phyloP scores from a whole-genome alignment of 1,140 invertebrate species.

The Sycobia sp. region DNA sequence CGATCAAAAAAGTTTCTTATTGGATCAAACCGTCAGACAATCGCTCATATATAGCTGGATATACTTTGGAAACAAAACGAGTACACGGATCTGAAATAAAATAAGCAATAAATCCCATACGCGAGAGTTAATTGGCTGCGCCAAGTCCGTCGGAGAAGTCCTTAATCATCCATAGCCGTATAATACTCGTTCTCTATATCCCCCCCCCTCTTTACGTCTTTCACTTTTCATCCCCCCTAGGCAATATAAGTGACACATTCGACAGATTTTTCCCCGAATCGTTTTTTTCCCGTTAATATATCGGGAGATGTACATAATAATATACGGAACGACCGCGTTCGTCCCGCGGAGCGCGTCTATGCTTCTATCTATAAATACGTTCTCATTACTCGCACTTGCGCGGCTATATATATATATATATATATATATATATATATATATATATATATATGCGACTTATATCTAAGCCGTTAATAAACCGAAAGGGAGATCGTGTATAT shows the following conservation, averaged over 20 bases:
- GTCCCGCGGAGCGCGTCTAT: too few relatives aligned
- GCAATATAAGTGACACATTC: slow-evolving; percentile 1
- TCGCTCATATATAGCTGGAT: too few relatives aligned
- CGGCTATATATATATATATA: too few relatives aligned
- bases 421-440: slow-evolving; percentile 5
- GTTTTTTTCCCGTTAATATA: not conserved
- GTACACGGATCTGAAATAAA: too few relatives aligned
- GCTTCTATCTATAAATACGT: not conserved
- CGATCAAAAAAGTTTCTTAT: too few relatives aligned
- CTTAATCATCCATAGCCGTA: slow-evolving; percentile 1
- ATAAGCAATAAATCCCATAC: slow-evolving; percentile 7
- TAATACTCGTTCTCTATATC: too few relatives aligned
- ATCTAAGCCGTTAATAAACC: too few relatives aligned
- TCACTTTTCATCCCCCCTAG: not conserved
- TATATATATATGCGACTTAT: slow-evolving; percentile 9
- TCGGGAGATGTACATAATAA: not conserved
- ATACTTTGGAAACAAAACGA: too few relatives aligned
- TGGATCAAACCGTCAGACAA: too few relatives aligned
- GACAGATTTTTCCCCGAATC: slow-evolving; percentile 8
- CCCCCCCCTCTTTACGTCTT: too few relatives aligned
- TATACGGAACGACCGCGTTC: not conserved
- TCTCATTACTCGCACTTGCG: not conserved
- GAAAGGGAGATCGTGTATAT: too few relatives aligned
- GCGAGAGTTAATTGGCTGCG: not conserved
- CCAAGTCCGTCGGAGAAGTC: slow-evolving; percentile 17